These are phyloP conservation scores for Varroa destructor DNA, from an alignment of 1,140 invertebrate genomes.

Conservation along the genomic window DNA sequence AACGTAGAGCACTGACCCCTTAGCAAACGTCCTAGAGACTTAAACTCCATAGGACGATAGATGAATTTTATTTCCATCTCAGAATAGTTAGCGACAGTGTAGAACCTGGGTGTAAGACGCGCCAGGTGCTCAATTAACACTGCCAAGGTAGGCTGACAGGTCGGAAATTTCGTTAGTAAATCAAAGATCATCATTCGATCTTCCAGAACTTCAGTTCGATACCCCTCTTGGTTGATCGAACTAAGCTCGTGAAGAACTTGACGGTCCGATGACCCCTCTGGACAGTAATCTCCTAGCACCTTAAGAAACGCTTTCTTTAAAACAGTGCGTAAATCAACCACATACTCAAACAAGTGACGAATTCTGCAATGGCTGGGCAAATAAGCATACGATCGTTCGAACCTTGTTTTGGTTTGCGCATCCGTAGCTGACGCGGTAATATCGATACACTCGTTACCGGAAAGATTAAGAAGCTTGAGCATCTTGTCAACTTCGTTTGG, in stretches of 20 bases:
- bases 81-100: neutral
- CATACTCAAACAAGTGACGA: neutral
- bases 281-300: conserved; percentile 20
- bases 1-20: conserved; percentile 11
- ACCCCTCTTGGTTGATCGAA: neutral
- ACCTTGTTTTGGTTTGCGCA: neutral
- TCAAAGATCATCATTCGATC: conserved; percentile 23
- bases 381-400: neutral
- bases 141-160: neutral
- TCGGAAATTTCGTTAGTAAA: neutral
- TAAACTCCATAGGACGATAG: conserved; percentile 9
- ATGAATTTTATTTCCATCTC: neutral
- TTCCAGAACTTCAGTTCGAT: neutral
- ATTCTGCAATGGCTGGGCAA: neutral
- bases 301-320: conserved; percentile 13
- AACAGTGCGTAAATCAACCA: neutral
- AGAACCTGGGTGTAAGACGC: neutral
- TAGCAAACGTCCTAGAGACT: neutral
- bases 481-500: neutral
- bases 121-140: conserved; percentile 5
- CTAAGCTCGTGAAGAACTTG: conserved; percentile 1
- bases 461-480: neutral
- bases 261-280: neutral
- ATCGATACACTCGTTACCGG: neutral
- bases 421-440: neutral